A percentile compares a stretch with the other conserved stretches of the same genome.
These are phyloP conservation scores for Agrilus planipennis DNA, from an alignment of 1,140 invertebrate genomes.

Conservation along the genomic window DNA sequence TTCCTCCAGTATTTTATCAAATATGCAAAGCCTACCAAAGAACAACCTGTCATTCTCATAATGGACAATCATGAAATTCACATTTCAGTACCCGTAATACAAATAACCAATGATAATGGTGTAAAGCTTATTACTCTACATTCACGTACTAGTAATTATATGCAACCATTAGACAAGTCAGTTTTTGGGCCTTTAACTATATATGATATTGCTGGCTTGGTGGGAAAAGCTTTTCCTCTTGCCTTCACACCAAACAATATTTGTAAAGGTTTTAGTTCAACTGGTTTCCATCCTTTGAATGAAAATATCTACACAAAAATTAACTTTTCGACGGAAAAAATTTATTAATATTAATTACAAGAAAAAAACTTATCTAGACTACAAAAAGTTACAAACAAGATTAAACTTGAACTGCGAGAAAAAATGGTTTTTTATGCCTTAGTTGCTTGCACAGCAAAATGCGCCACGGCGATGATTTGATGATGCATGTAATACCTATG, in stretches of 20 bases:
- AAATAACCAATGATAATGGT: conserved; percentile 1
- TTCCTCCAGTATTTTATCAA: conserved; percentile 30
- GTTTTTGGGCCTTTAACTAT: conserved; percentile 7
- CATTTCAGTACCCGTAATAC: background rate
- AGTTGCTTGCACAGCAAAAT: too few relatives aligned
- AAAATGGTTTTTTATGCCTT: too few relatives aligned
- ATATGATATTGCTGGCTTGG: conserved; percentile 1
- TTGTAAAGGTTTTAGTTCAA: background rate
- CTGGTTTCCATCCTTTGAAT: conserved; percentile 1
- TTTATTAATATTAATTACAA: too few relatives aligned
- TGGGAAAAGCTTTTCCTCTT: background rate
- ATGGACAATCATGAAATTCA: conserved; percentile 7
- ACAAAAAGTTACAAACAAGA: too few relatives aligned
- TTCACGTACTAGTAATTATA: conserved; percentile 6
- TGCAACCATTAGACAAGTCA: conserved; percentile 6
- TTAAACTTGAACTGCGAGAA: too few relatives aligned
- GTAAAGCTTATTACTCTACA: conserved; percentile 4
- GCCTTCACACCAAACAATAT: conserved; percentile 1
- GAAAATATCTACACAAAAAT: too few relatives aligned
- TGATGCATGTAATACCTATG: too few relatives aligned
- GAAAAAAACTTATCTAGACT: too few relatives aligned
- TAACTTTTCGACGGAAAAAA: too few relatives aligned
- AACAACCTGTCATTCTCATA: conserved; percentile 9
- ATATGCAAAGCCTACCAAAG: conserved; percentile 14
- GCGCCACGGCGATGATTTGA: too few relatives aligned